Base-by-base conservation (phyloP, 2,888 invertebrate species). In the Himalopsyche kuldschensis region DNA sequence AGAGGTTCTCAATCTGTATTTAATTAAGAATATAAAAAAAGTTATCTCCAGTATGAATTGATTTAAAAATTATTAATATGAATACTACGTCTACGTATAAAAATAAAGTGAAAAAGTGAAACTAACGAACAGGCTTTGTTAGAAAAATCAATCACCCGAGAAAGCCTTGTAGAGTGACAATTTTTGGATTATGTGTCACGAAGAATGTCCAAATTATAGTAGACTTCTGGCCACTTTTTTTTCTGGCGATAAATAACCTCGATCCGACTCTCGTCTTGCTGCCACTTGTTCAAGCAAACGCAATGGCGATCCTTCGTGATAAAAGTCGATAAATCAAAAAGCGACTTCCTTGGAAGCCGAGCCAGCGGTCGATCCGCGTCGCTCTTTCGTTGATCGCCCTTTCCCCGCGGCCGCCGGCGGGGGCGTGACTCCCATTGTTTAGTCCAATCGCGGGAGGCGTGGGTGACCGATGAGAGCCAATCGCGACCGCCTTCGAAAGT, bases 301-400 rank as follows among this genome's bases (percentile, higher is more conserved):
- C 84, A 79, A 83, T 79, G 80, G 75, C 81, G 81, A 79, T 80
- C 46, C 77, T 78, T 55, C 85, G 83, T 84, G 85, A 84, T 86
- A 86, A 86, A 84, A 78, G 83, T 77, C 85, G 82, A 86, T 86
- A 86, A 86, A 86, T 86, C 85, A 84, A 78, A 35, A 46, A 3
- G 75, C n/a, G 30, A 41, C 35, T 35, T 55, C 80, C 63, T 30
- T n/a, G 75, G 81, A 20, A 46, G 41, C 35, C n/a, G 20, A 20
- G n/a, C 48, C 8, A 20, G 20, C 55, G 55, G 20, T 55, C 55
- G 55, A 55, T 55, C 55, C 55, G 55, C 41, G 24, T 24, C 48
- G 32, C 81, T 47, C n/a, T 77, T 81, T 55, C 81, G 76, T 47
- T 31, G 32, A 48, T 27, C 81, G 47, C 46, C 76, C 31, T 47